Conservation (phyloP, 30 jellyfish, hydroid and myxozoan species). For the Cassiopea andromeda region DNA sequence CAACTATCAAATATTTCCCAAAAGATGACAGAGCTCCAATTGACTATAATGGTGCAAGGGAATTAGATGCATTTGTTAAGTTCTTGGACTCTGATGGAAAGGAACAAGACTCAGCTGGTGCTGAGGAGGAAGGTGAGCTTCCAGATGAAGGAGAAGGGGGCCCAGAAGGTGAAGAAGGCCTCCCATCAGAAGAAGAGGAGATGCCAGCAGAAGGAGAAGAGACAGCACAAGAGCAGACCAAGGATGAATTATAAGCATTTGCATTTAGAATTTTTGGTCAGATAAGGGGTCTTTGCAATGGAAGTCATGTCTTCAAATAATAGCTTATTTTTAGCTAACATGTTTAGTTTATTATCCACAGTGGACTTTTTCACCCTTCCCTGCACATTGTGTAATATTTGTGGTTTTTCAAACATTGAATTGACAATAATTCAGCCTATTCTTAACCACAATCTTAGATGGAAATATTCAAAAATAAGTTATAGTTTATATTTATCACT, state of each 20-base stretch:
- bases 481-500: no score
- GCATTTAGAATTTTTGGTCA: not conserved
- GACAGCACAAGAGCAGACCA: conserved; percentile 47
- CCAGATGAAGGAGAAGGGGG: conserved; percentile 73
- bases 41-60: conserved; percentile 99
- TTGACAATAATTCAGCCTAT: not conserved
- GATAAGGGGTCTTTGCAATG: not conserved
- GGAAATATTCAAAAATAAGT: no score
- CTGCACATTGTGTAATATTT: not conserved
- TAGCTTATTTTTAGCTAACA: not conserved
- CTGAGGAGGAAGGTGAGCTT: conserved; percentile 73
- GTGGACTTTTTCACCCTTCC: not conserved
- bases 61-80: conserved; percentile 88
- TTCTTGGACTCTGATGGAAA: conserved; percentile 98
- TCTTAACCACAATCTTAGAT: not conserved
- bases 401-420: not conserved
- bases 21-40: conserved; percentile 88
- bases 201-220: conserved; percentile 47
- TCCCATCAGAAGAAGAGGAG: conserved; percentile 32
- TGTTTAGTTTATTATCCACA: not conserved
- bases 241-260: conserved; percentile 53
- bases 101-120: conserved; percentile 58
- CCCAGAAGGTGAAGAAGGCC: conserved; percentile 71
- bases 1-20: conserved; percentile 95
- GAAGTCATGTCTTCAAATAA: not conserved